Base-by-base conservation (phyloP, 2,113 vertebrate species). In the Naja naja region DNA sequence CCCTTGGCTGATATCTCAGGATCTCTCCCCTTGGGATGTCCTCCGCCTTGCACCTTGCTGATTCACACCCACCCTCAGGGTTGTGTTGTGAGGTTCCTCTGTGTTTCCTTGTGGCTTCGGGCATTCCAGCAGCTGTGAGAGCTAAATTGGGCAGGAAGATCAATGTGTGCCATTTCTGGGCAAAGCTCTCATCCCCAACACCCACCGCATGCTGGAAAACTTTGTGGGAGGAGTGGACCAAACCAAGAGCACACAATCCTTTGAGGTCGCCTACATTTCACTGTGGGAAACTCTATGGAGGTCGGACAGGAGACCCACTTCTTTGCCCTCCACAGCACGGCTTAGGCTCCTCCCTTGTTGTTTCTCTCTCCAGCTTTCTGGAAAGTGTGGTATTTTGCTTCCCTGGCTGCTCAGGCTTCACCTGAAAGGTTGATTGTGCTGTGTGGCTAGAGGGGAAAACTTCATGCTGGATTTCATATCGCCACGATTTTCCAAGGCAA, bases 301-400 rank as follows among this genome's bases (percentile, higher is more conserved):
- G 7, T 43, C 9, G 34, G 74, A 9, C 74, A 39, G 34, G 74
- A 81, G 74, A 22, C n/a, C 16, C 34, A 8, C 1, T 81, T 39
- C 74, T 81, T 39, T 43, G 74, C 74, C 34, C 2, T 81, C 18
- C 6, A 0, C 74, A 39, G 34, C 18, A 22, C 3, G 34, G 74
- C 16, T 54, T 39, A 2, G 22, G 22, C 4, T 6, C 18, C 43
- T 11, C 1, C 30, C 81, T 87, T 64, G 47, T 90, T 54, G 45
- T 47, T 43, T 85, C 85, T 86, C 47, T 56, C 64, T 5, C 34
- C 49, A 53, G 43, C 45, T 39, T n/a, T 27, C 64, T 92, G 91
- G 91, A 90, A 92, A 92, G 64, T 58, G 85, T 14, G 85, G 85
- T 90, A 7, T 92, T 87, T 64, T 89, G 30, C 91, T 91, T 93